Percentiles rank a stretch among this genome's conserved stretches.
phyloP scores from a whole-genome alignment of 2,113 vertebrate species.

The Podarcis raffonei region DNA sequence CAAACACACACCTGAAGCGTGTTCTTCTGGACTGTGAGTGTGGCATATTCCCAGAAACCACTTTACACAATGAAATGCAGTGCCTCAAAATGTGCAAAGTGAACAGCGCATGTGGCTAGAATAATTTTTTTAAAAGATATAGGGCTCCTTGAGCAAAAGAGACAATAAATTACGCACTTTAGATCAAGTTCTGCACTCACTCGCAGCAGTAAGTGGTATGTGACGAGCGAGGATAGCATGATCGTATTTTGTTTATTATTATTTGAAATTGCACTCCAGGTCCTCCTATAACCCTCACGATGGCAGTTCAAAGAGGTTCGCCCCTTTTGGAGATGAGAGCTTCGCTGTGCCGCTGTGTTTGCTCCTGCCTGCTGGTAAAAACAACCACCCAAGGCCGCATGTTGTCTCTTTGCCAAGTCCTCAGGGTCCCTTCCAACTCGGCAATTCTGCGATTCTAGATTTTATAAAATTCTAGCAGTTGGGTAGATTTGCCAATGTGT shows the following conservation, averaged over 20 bases:
- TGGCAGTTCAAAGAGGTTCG: neutral
- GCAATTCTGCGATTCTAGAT: no score
- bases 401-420: neutral
- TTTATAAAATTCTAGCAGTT: neutral
- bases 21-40: conserved; percentile 28
- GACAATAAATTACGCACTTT: conserved; percentile 41
- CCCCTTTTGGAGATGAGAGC: neutral
- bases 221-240: neutral
- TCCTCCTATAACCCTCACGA: neutral
- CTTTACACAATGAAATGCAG: conserved; percentile 59
- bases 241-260: neutral
- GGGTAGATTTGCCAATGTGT: neutral
- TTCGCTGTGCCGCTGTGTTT: neutral
- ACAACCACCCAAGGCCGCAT: neutral
- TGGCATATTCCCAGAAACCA: conserved; percentile 30
- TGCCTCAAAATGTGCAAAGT: conserved; percentile 47
- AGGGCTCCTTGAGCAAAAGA: conserved; percentile 34
- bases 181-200: conserved; percentile 31
- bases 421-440: no score
- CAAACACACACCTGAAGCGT: conserved; percentile 41
- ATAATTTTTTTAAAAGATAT: conserved; percentile 7
- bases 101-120: conserved; percentile 27
- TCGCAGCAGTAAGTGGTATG: conserved; percentile 26
- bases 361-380: neutral
- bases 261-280: conserved; percentile 30